Base-by-base conservation (phyloP, 2,113 vertebrate species). In the Cynocephalus volans region DNA sequence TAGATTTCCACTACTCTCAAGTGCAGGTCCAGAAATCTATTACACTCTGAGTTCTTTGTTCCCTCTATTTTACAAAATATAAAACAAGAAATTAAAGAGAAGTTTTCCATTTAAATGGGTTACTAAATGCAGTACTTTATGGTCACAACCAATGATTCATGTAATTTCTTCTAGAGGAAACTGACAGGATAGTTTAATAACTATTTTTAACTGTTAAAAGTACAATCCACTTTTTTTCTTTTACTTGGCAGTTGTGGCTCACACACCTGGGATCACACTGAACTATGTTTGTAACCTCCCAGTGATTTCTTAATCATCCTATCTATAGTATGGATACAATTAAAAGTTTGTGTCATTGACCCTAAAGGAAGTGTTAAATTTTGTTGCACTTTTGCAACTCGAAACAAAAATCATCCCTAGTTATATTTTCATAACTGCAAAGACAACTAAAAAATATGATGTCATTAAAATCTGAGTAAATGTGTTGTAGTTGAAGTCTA, bases 171-270 rank as follows among this genome's bases (percentile, higher is more conserved):
- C 31, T 54, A 26, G 11, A 52, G 48, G 58, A 45, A 26, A 58
- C 94, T 86, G 36, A 70, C 36, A 90, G 54, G 13, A 36, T 79
- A 12, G 21, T 18, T 70, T 95, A 58, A 21, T 77, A 52, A 87
- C 93, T 83, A 87, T 90, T 90, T 69, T 93, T 13, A 84, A 94
- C 86, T 33, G 48, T 70, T 31, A 56, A 89, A 96, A 92, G 54
- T 86, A 28, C 41, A 41, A 41, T 41, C 41, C 28, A 67, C 24
- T 75, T 36, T 21, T 75, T 73, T 94, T 90, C 50, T 91, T 62
- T 62, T 76, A 52, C 58, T 58, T 65, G 9, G 8, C 36, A 82
- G 8, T 1, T 82, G 41, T 67, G 9, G 8, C n/a, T 96, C 60
- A 21, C 17, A 1, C 54, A 11, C 10, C 3, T 89, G 50, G 48